These are phyloP conservation scores for Astropecten irregularis DNA, from an alignment of 53 echinoderm and acorn worm species.

Conservation along the genomic window DNA sequence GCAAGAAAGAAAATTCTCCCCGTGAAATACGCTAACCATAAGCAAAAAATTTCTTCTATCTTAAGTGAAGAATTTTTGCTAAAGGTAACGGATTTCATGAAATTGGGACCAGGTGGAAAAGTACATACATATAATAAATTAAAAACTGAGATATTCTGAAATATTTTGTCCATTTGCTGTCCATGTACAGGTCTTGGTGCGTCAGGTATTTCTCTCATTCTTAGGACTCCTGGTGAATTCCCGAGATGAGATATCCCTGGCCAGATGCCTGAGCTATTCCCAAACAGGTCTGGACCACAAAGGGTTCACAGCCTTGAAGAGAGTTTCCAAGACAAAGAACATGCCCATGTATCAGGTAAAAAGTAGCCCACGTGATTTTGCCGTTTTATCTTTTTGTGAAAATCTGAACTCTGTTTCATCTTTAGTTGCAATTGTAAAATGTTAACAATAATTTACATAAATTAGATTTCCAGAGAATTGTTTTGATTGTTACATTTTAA, in stretches of 20 bases:
- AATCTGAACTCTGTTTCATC: background rate
- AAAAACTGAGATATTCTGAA: no score
- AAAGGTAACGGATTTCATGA: no score
- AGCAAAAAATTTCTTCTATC: no score
- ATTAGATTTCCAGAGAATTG: no score
- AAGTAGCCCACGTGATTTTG: no score
- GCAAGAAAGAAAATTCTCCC: no score
- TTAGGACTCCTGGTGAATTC: constrained; percentile 81
- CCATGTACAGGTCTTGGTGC: constrained; percentile 69
- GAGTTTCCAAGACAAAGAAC: constrained; percentile 75
- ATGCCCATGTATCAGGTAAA: constrained; percentile 96
- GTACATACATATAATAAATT: no score
- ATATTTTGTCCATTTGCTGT: no score
- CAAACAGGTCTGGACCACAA: constrained; percentile 72
- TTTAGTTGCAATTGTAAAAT: background rate
- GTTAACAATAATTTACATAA: background rate
- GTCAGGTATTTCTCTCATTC: constrained; percentile 75
- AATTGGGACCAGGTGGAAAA: no score
- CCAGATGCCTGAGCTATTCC: constrained; percentile 83
- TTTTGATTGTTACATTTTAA: no score
- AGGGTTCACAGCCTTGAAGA: constrained; percentile 85
- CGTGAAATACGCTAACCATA: no score
- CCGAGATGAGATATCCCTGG: constrained; percentile 85
- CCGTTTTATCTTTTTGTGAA: background rate
- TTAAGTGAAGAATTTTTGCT: no score